phyloP scores from a whole-genome alignment of 2,888 invertebrate genomes.

The Desoria tigrina region DNA sequence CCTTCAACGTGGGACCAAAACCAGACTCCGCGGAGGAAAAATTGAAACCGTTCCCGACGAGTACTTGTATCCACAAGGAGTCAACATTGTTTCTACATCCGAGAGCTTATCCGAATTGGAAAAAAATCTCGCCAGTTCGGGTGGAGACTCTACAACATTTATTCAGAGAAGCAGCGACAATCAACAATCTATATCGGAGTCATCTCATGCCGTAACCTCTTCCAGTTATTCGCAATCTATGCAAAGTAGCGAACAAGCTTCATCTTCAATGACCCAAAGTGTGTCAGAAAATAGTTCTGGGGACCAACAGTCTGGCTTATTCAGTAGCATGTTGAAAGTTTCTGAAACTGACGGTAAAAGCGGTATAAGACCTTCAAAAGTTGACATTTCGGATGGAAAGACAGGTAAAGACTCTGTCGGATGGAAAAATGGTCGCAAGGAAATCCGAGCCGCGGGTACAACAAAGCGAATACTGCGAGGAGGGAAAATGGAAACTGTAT shows the following conservation, averaged over 20 bases:
- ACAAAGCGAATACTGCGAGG: conserved; percentile 43
- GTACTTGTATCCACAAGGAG: conserved; percentile 41
- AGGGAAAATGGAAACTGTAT: conserved; percentile 44
- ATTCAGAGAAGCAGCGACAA: neutral
- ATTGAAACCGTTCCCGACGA: conserved; percentile 45
- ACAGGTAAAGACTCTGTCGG: neutral
- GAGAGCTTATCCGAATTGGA: conserved; percentile 33
- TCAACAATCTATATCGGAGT: neutral
- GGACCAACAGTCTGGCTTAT: neutral
- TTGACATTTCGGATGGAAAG: neutral
- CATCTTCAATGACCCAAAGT: neutral
- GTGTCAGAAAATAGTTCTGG: neutral
- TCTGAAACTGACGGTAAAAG: neutral
- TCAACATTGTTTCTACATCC: conserved; percentile 28
- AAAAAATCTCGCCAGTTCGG: conserved; percentile 14
- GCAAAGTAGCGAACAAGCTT: neutral
- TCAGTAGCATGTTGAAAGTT: neutral
- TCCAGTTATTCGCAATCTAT: neutral
- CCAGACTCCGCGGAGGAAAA: conserved; percentile 45
- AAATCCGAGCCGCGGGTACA: conserved; percentile 22
- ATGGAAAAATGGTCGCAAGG: neutral
- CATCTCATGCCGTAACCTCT: neutral
- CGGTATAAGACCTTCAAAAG: neutral
- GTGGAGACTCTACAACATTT: neutral
- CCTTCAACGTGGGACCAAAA: conserved; percentile 20